These are phyloP conservation scores for Diadophis punctatus DNA, from an alignment of 2,113 vertebrate species.

Conservation along the genomic window DNA sequence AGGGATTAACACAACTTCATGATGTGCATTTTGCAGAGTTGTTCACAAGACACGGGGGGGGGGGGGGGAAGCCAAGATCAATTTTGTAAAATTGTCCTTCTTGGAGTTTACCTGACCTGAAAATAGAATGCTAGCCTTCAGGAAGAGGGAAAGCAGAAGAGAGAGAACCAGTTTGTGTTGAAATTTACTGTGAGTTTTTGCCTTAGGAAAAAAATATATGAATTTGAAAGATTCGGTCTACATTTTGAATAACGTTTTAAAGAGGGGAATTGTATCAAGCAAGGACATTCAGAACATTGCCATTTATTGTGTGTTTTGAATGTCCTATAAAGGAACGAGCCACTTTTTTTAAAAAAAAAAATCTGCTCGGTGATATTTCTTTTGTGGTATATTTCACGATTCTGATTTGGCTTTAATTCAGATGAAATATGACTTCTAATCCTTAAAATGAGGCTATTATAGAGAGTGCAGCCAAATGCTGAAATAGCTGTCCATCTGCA, in stretches of 20 bases:
- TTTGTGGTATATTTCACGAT: background rate
- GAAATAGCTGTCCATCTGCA: conserved; percentile 49
- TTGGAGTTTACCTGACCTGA: background rate
- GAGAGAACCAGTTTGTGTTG: background rate
- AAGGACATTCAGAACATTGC: background rate
- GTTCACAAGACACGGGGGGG: background rate
- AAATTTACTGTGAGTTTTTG: background rate
- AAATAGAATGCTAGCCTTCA: background rate
- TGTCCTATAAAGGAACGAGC: background rate
- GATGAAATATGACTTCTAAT: conserved; percentile 18
- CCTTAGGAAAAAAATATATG: background rate
- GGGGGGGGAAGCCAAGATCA: background rate
- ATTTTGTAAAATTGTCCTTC: background rate
- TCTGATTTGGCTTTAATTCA: conserved; percentile 25
- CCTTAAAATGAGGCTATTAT: conserved; percentile 29
- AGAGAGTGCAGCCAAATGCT: conserved; percentile 32
- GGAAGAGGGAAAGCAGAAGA: background rate
- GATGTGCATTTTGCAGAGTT: no score
- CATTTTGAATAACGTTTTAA: background rate
- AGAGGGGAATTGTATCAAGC: no score
- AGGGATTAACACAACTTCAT: background rate
- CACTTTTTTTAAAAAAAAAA: background rate
- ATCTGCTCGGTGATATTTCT: background rate
- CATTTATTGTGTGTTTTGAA: background rate
- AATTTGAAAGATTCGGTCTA: background rate